phyloP scores from a whole-genome alignment of 2,888 invertebrate species.

The Eucera pruinosa region DNA sequence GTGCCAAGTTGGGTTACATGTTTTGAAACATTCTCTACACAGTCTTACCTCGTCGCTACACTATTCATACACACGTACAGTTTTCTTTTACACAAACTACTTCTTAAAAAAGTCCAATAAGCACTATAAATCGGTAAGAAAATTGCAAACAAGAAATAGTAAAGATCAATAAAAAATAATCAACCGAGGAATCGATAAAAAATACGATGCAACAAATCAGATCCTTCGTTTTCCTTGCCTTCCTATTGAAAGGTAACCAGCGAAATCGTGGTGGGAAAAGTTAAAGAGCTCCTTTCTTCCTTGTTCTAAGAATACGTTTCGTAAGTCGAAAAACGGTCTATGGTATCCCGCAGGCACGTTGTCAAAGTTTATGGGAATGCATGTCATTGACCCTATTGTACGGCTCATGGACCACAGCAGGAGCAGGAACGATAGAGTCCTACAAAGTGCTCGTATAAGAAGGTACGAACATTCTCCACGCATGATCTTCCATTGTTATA shows the following conservation, averaged over 20 bases:
- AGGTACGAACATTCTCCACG: constrained; percentile 53
- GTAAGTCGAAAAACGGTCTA: constrained; percentile 36
- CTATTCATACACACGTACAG: too few relatives aligned
- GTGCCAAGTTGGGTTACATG: too few relatives aligned
- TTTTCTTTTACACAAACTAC: too few relatives aligned
- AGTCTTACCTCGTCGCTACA: too few relatives aligned
- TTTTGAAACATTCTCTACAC: too few relatives aligned
- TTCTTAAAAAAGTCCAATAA: too few relatives aligned
- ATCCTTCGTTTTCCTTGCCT: too few relatives aligned
- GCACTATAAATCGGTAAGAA: too few relatives aligned
- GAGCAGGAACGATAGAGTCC: constrained; percentile 42
- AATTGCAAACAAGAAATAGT: too few relatives aligned
- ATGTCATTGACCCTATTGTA: constrained; percentile 70
- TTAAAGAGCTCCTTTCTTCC: constrained; percentile 39
- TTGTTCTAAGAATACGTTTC: constrained; percentile 55
- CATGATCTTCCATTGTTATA: constrained; percentile 64
- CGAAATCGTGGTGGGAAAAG: neutral
- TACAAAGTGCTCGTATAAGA: constrained; percentile 52
- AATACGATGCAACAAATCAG: neutral
- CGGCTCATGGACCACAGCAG: constrained; percentile 46
- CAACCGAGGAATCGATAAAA: neutral
- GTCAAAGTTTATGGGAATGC: constrained; percentile 70
- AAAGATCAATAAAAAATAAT: too few relatives aligned
- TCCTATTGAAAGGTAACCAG: neutral
- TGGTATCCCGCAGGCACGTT: constrained; percentile 54